phyloP scores from a whole-genome alignment of 2,797 vertebrate genomes.

The Pseudocheirus occidentalis region DNA sequence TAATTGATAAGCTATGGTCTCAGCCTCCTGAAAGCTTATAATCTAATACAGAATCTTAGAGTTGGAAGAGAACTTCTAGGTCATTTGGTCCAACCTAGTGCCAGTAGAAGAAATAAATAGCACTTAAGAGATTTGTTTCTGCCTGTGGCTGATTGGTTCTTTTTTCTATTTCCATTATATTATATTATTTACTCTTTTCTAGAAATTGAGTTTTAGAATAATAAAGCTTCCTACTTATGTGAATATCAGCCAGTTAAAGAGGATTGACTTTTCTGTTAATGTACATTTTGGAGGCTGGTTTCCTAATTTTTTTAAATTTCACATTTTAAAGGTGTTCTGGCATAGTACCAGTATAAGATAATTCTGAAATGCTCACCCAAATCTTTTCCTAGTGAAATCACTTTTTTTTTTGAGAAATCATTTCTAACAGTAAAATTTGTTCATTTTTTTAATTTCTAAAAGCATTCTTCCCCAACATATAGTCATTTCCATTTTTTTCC shows the following conservation, averaged over 20 bases:
- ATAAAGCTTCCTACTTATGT: not conserved
- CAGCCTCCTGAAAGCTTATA: not conserved
- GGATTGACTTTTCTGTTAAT: conserved; percentile 3
- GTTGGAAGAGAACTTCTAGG: conserved; percentile 8
- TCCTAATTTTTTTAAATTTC: not conserved
- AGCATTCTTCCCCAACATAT: not conserved
- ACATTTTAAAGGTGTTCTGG: not conserved
- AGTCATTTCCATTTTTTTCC: conserved; percentile 49
- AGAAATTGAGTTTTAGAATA: conserved; percentile 36
- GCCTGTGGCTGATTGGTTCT: conserved; percentile 28
- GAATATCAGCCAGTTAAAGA: conserved; percentile 42
- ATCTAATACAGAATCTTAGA: not conserved
- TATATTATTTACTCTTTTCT: conserved; percentile 28
- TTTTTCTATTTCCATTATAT: conserved; percentile 17
- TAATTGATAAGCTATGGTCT: not conserved
- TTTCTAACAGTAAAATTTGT: conserved; percentile 29
- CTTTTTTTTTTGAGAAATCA: conserved; percentile 19
- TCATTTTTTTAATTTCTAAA: conserved; percentile 12
- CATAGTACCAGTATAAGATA: not conserved
- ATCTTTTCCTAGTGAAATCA: conserved; percentile 39
- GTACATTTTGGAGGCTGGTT: not conserved
- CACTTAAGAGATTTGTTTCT: conserved; percentile 12
- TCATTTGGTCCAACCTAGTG: conserved; percentile 32
- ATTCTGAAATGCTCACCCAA: conserved; percentile 20
- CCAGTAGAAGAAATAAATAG: conserved; percentile 12